Evolutionary conservation across 2,113 vertebrate species (phyloP).

Genomic region (Ailuropoda melanoleuca): DNA sequence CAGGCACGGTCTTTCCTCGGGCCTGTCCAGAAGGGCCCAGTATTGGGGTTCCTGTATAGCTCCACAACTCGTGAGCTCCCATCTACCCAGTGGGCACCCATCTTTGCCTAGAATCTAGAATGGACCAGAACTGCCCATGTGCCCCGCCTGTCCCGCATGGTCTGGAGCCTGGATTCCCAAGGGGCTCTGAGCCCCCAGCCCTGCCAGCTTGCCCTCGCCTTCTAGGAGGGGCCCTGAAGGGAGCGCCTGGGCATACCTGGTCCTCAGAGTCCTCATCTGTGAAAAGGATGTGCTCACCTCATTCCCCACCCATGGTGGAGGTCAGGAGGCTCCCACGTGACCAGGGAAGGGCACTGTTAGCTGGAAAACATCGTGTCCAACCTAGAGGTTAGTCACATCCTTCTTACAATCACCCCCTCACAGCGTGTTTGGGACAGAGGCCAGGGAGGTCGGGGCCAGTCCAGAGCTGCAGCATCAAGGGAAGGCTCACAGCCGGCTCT

Average conservation of each 20-base stretch:
- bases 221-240: neutral
- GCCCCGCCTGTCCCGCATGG: neutral
- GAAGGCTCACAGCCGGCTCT: fast-evolving
- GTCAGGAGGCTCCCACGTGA: neutral
- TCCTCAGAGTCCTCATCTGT: neutral
- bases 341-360: neutral
- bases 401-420: neutral
- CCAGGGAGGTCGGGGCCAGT: neutral
- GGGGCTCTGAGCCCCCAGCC: neutral
- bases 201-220: neutral
- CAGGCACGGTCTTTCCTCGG: neutral
- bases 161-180: neutral
- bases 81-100: neutral
- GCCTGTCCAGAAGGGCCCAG: neutral
- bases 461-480: neutral
- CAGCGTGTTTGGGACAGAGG: neutral
- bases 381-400: neutral
- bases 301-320: neutral
- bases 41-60: neutral
- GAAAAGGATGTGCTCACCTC: neutral
- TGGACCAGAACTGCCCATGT: neutral
- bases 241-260: neutral
- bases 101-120: neutral
- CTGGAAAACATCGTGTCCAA: neutral
- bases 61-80: neutral